Base-by-base conservation (phyloP, 2,797 vertebrate species). In the Caiman crocodilus region DNA sequence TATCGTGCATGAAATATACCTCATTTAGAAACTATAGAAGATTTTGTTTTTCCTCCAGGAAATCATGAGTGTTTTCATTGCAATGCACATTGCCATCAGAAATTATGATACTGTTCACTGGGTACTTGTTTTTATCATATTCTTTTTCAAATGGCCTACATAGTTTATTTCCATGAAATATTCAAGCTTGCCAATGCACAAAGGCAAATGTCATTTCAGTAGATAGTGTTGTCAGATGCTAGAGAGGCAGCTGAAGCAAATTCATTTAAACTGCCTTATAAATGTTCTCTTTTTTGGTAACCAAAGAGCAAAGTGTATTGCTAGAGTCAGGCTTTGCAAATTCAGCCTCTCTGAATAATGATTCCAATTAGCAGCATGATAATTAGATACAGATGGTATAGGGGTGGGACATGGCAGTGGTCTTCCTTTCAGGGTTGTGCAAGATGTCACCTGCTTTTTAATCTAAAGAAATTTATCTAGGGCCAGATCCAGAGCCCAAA, bases 11-110 rank as follows among this genome's bases (percentile, higher is more conserved):
- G 91, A 95, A 94, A 85, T 87, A 84, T 64, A 93, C 94, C 90
- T 96, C 76, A 85, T 94, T 97, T 96, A 84, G 77, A 74, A 94
- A 73, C 30, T 94, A 94, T 79, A n/a, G 80, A 64, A 96, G 71
- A 75, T 17, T 35, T 65, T 78, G 83, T 57, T 57, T 25, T 84
- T 25, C 20, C 55, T 60, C 42, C 60, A 86, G 87, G 78, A 97
- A 96, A 90, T 86, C 89, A 95, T 88, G 17, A 94, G 64, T 17
- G 7, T 94, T 97, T 96, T 96, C 85, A 79, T 92, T 94, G 95
- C 77, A n/a, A 67, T 88, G 63, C 86, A 75, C 55, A 50, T 86
- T 88, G 84, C 84, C 91, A 69, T 95, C 77, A 92, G 86, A 96
- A 92, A 85, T 90, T 67, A 83, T 4, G 3, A 67, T 84, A 84